Base-by-base conservation (phyloP, 1,140 invertebrate species). In the Hormaphis cornu region DNA sequence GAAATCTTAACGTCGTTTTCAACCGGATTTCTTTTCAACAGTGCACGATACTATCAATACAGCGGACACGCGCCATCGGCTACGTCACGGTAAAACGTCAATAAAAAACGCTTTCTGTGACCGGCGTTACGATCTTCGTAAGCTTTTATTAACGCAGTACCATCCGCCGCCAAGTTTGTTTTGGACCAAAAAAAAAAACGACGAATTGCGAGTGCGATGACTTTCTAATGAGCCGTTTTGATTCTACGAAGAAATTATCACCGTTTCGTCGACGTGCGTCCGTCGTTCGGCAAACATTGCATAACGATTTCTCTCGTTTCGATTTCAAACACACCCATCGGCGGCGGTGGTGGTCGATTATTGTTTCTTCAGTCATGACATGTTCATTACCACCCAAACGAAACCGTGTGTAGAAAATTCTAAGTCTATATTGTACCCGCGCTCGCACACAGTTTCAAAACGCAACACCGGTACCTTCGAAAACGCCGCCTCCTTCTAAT, bases 231-330 rank as follows among this genome's bases (percentile, higher is more conserved):
- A 50, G 42, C 42, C 30, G 28, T 66, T 48, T 66, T 30, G 35
- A 66, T 66, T 66, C 40, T 22, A 33, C 14, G 61, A 48, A 30
- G 42, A 48, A 66, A 37, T 50, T 66, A 66, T 66, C 61, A 66
- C 61, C 24, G 5, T 28, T 22, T 33, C 35, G 61, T 35, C 61
- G 61, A 50, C 24, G 30, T 22, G 26, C 35, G 10, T 63, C 18
- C 14, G 22, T 50, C 6, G 30, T 4, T 58, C 10, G 7, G 54
- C 40, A 58, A 58, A 58, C 20, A 58, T 40, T 24, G 33, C 33
- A 40, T 24, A 12, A 37, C 20, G n/a, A 53, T 53, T 53, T 54
- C n/a, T 33, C n/a, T n/a, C n/a, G n/a, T 63, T 44, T 42, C 33
- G 26, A 37, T 26, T 42, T 59, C 26, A 33, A 66, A 63, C n/a